Base-by-base conservation (phyloP, 2,888 invertebrate species). In the Chalcosyrphus nemorum region DNA sequence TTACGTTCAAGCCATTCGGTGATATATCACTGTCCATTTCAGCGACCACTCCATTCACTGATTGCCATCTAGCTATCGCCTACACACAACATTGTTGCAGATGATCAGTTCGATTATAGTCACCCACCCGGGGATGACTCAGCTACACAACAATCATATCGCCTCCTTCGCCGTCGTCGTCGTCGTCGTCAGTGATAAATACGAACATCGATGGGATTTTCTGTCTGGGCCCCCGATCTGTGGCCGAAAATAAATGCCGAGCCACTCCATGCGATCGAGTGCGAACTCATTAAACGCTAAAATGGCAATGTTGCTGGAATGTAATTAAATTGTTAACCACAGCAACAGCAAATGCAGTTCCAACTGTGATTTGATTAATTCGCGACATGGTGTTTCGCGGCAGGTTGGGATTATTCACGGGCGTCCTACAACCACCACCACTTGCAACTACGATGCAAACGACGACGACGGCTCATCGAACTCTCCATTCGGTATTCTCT, bases 291-390 rank as follows among this genome's bases (percentile, higher is more conserved):
- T 77, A 56, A 82, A 71, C 21, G 45, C 52, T 21, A 24, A 38
- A 38, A 35, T 38, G 76, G 45, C 54, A 43, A 50, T 71, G 59
- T 65, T 76, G 63, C 52, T 35, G 54, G 47, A 77, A 66, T 68
- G 82, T 82, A 82, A 82, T 82, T 82, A 82, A 77, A 82, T 82
- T 82, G 82, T 82, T 77, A 82, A 82, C 77, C 77, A 35, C 41
- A 29, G 5, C 6, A 45, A 54, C 38, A 35, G n/a, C 27, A 57
- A 72, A 59, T 45, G 50, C 27, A 59, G 24, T 71, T 66, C 72
- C 77, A 65, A 71, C 77, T 77, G 77, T 29, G 77, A 77, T 61
- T 74, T 77, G 77, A 77, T 72, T 68, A 82, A 82, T 82, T 82
- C 68, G 72, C 82, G 61, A 82, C 82, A 82, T 71, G 77, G 77